These are phyloP conservation scores for Proctacanthus coquilletti DNA, from an alignment of 1,140 invertebrate genomes.

Conservation along the genomic window DNA sequence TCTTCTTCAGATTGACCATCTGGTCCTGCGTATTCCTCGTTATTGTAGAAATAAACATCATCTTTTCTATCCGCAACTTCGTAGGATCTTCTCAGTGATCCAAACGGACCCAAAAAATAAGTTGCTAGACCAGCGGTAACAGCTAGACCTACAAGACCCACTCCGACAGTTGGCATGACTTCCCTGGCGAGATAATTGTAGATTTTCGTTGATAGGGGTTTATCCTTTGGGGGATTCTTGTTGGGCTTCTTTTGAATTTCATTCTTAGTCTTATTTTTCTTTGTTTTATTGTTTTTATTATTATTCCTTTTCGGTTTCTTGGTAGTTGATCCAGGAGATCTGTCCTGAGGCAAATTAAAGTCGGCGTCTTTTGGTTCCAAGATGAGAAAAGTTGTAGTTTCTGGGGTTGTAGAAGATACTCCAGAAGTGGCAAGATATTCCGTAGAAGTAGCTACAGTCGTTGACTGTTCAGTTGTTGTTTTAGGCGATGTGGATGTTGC, in stretches of 20 bases:
- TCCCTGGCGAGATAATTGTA: slow-evolving; percentile 63
- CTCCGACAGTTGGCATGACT: slow-evolving; percentile 62
- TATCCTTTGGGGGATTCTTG: slow-evolving; percentile 33
- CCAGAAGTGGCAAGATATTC: slow-evolving; percentile 10
- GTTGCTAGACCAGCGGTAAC: slow-evolving; percentile 54
- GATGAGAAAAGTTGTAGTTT: slow-evolving; percentile 11
- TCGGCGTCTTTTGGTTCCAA: slow-evolving; percentile 40
- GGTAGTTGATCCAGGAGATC: slow-evolving; percentile 30
- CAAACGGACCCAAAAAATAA: slow-evolving; percentile 52
- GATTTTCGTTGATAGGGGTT: slow-evolving; percentile 51
- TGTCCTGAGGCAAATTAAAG: slow-evolving; percentile 36
- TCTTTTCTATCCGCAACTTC: slow-evolving; percentile 40
- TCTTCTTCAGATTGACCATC: slow-evolving; percentile 55
- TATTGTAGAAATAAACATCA: slow-evolving; percentile 46
- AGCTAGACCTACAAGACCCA: slow-evolving; percentile 54
- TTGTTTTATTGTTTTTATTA: slow-evolving; percentile 31
- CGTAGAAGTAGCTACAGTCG: slow-evolving; percentile 11
- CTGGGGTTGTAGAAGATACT: background rate
- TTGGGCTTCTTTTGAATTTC: slow-evolving; percentile 29
- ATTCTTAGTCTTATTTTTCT: slow-evolving; percentile 31
- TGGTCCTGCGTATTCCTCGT: slow-evolving; percentile 43
- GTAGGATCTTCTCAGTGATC: slow-evolving; percentile 46
- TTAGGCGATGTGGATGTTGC: slow-evolving; percentile 17
- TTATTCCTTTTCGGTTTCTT: slow-evolving; percentile 32
- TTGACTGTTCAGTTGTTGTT: slow-evolving; percentile 7